Conservation (phyloP, 2,113 vertebrate species). For the Scolopax mira region DNA sequence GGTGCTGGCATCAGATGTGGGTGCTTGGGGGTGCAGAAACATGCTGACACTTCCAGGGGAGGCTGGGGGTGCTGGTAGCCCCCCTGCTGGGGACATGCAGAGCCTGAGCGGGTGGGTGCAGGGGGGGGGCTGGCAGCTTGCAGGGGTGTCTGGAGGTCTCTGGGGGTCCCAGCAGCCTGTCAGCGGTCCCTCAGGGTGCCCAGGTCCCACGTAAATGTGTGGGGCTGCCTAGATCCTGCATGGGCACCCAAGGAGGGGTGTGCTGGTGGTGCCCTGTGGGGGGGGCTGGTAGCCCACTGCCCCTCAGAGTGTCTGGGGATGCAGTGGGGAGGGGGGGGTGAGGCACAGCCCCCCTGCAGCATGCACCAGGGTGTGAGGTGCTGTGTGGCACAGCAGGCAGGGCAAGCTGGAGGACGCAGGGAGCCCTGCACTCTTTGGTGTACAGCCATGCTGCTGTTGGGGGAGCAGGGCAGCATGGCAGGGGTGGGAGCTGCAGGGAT, state of each 20-base stretch:
- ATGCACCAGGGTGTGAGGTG: background rate
- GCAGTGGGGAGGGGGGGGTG: fast-evolving
- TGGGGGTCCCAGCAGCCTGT: too few species aligned
- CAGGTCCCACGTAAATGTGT: fast-evolving
- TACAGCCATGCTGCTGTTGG: background rate
- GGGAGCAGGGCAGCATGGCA: background rate
- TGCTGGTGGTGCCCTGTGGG: background rate
- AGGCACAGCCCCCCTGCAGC: fast-evolving
- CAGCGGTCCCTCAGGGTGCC: background rate
- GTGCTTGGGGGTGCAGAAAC: background rate
- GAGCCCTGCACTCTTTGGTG: background rate
- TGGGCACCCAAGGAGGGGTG: background rate
- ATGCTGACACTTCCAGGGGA: background rate
- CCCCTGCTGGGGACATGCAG: fast-evolving
- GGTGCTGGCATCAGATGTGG: too few species aligned
- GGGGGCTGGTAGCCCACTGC: fast-evolving
- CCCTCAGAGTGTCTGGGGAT: background rate
- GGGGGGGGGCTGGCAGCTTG: background rate
- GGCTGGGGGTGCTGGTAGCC: too few species aligned
- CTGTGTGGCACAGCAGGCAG: background rate
- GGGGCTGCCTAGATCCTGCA: too few species aligned
- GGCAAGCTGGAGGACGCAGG: background rate
- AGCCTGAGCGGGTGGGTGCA: background rate
- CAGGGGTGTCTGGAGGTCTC: too few species aligned
- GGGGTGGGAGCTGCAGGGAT: fast-evolving